Base-by-base conservation (phyloP, 2,888 invertebrate genomes). In the Drosophila percnosoma region DNA sequence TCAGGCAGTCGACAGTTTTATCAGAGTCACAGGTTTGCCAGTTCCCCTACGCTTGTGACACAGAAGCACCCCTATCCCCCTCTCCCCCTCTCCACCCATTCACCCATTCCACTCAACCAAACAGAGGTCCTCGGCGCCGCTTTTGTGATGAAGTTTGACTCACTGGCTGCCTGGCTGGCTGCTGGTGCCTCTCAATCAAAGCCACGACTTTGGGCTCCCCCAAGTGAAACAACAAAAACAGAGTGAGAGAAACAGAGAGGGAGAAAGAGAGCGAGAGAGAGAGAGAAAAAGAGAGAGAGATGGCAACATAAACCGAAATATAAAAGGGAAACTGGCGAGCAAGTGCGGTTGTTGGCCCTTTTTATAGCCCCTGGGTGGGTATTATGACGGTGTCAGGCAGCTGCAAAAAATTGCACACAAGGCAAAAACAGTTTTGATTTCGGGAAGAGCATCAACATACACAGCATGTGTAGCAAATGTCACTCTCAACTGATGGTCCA, bases 291-390 rank as follows among this genome's bases (percentile, higher is more conserved):
- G 15, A 13, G 18, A 15, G 4, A 5, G 27, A 2, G 13, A n/a
- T 13, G 2, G 33, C 36, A 38, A 36, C 24, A 45, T 31, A 49
- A 54, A 65, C 69, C 74, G 21, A 77, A 77, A 77, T 74, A 74
- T 74, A 74, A 54, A 61, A 64, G 78, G 73, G 62, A 76, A 79
- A 79, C 75, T 73, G 73, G 68, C 76, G 75, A 53, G 62, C 58
- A 66, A 77, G 72, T 78, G 83, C 84, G 87, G 87, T 84, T 84
- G 87, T 84, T 84, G 83, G 82, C 83, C 84, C 84, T 72, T 78
- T 76, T 85, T 67, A 78, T 65, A 66, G 74, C 80, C 61, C 70
- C 69, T 65, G 75, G 74, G 66, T 62, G 74, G 64, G 61, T 65
- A 78, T 78, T 78, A 74, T 70, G 77, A 61, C 69, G 73, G 77